Base-by-base conservation (phyloP, 2,888 invertebrate genomes). In the Noctua janthe region DNA sequence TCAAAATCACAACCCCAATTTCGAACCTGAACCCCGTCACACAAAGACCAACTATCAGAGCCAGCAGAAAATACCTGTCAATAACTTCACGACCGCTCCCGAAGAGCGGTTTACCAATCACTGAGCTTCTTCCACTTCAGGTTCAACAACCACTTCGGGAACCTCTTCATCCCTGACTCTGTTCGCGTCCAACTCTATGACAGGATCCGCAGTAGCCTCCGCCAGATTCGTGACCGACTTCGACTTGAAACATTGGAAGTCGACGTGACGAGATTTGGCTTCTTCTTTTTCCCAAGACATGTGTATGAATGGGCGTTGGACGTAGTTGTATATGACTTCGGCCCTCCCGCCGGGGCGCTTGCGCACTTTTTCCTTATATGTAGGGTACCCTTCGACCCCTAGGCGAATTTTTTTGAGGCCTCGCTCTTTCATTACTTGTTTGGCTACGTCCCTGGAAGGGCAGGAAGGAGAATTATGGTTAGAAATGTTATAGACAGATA, bases 261-360 rank as follows among this genome's bases (percentile, higher is more conserved):
- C 99, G 0, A 99, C 99, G 94, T 99, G 99, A 1, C 99, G 98
- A 92, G 99, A 99, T 93, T 99, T 99, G 0, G 99, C 99, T 92
- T 99, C 99, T 93, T 99, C 99, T 92, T 99, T 99, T 94, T 99
- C 99, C 99, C 99, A 99, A 0, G 99, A 99, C 99, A 99, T 99
- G 93, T 99, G 99, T 76, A 99, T 99, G 95, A 99, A 99, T 0
- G 99, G 99, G 1, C 99, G 97, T 94, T 99, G 99, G 0, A 99
- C 99, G 95, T 99, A 99, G 96, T 99, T 99, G 97, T 99, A 99
- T 88, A 99, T 99, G 6, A 99, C 96, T 96, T 99, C 99, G 0
- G 99, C 98, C 7, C 99, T 97, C 0, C 99, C 99, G 2, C 99
- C 99, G 0, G 99, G 99, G 39, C 99, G 97, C 92, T 99, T 98